Conservation (phyloP, 2,797 vertebrate species). For the Clarias laeviceps region DNA sequence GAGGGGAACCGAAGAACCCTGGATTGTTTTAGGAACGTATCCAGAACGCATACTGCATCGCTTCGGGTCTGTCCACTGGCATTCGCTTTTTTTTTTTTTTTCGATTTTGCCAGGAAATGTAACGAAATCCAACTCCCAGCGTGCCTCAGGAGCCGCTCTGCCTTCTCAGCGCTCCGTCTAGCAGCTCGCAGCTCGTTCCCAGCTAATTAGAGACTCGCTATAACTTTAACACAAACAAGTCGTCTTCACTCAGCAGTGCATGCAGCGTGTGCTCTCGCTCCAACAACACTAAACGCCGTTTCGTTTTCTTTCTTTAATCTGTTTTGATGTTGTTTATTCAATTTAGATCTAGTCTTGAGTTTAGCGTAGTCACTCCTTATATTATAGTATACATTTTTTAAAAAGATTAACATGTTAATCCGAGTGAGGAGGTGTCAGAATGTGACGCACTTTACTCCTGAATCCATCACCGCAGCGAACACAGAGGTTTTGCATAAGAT, state of each 20-base stretch:
- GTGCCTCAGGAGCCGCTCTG: background rate
- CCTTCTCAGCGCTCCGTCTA: background rate
- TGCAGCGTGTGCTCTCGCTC: background rate
- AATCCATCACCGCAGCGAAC: background rate
- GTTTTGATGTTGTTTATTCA: background rate
- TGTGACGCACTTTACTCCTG: background rate
- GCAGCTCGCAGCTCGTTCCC: background rate
- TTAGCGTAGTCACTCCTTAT: background rate
- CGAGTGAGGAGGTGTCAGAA: background rate
- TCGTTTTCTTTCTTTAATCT: background rate
- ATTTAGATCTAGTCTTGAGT: background rate
- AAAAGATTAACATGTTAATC: background rate
- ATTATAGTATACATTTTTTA: background rate
- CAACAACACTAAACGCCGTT: background rate
- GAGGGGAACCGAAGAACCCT: background rate
- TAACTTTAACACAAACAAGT: background rate
- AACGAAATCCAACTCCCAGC: conserved; percentile 16
- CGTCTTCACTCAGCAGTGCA: background rate
- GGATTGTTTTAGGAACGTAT: background rate
- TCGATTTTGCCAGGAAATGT: background rate
- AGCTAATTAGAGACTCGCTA: conserved; percentile 25
- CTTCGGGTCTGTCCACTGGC: background rate
- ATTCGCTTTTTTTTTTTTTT: background rate
- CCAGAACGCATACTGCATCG: background rate
- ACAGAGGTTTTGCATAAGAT: background rate